Conservation (phyloP, 2,888 invertebrate species). For the Xestia c-nigrum region DNA sequence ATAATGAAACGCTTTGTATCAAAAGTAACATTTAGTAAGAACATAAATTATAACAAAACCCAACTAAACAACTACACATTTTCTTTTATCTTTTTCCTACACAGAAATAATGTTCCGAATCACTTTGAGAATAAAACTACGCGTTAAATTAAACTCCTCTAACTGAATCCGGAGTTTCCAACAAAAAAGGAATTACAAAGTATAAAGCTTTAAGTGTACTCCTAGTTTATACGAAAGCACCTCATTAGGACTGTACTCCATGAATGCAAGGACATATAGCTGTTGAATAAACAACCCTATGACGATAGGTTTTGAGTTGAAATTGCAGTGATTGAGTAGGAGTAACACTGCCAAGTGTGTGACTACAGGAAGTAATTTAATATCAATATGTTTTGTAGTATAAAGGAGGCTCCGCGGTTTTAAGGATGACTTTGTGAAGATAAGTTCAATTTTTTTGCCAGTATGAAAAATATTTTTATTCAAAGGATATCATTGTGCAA, state of each 20-base stretch:
- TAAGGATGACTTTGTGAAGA: not conserved
- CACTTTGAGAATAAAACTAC: constrained; percentile 53
- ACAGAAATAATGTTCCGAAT: constrained; percentile 50
- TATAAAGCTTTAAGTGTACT: constrained; percentile 65
- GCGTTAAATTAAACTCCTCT: constrained; percentile 59
- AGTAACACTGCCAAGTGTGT: constrained; percentile 45
- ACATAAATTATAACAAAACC: constrained; percentile 18
- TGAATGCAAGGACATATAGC: constrained; percentile 37
- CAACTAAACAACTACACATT: constrained; percentile 3
- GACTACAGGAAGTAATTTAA: constrained; percentile 44
- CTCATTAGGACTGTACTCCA: constrained; percentile 67
- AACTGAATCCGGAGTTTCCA: constrained; percentile 57
- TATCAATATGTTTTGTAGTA: constrained; percentile 46
- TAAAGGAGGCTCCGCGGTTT: not conserved
- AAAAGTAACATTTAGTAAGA: not conserved
- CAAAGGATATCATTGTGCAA: no score
- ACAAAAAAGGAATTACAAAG: constrained; percentile 70
- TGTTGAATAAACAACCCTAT: constrained; percentile 32
- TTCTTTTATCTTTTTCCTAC: constrained; percentile 15
- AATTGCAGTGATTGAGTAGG: constrained; percentile 11
- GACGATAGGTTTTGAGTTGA: not conserved
- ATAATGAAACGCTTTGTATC: no score
- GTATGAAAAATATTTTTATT: no score
- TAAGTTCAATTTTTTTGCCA: not conserved
- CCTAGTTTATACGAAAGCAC: constrained; percentile 66